These are phyloP conservation scores for Entelurus aequoreus DNA, from an alignment of 2,113 vertebrate genomes.

Conservation along the genomic window DNA sequence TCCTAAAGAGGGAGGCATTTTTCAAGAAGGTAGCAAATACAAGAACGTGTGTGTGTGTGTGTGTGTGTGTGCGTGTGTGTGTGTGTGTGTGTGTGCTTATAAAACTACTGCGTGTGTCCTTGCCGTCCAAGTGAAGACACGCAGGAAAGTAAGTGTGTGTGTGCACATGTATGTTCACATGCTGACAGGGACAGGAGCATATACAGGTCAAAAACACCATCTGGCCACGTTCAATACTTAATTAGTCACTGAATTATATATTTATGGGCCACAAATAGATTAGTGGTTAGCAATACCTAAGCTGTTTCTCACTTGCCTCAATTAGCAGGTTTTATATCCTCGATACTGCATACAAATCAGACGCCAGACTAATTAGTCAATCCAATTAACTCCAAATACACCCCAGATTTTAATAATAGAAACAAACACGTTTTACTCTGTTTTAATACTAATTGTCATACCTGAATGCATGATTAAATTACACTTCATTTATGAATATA, in stretches of 20 bases:
- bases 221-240: constrained; percentile 4
- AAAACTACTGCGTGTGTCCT: neutral
- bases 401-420: neutral
- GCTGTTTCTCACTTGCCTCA: neutral
- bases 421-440: too few relatives aligned
- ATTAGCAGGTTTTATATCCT: neutral
- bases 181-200: constrained; percentile 4
- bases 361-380: neutral
- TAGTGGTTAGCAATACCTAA: neutral
- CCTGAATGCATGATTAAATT: too few relatives aligned
- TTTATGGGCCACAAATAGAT: constrained; percentile 58
- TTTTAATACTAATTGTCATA: too few relatives aligned
- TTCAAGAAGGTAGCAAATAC: too few relatives aligned
- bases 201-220: constrained; percentile 1
- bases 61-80: too few relatives aligned
- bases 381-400: neutral
- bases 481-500: too few relatives aligned
- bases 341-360: neutral
- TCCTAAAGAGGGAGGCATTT: too few relatives aligned
- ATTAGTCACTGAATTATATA: constrained; percentile 15
- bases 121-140: neutral
- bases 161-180: constrained; percentile 5
- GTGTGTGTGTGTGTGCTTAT: too few relatives aligned
- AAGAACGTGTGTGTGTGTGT: too few relatives aligned
- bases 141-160: neutral